phyloP scores from a whole-genome alignment of 92 coral and sea anemone species.

The Parazoanthus swiftii region DNA sequence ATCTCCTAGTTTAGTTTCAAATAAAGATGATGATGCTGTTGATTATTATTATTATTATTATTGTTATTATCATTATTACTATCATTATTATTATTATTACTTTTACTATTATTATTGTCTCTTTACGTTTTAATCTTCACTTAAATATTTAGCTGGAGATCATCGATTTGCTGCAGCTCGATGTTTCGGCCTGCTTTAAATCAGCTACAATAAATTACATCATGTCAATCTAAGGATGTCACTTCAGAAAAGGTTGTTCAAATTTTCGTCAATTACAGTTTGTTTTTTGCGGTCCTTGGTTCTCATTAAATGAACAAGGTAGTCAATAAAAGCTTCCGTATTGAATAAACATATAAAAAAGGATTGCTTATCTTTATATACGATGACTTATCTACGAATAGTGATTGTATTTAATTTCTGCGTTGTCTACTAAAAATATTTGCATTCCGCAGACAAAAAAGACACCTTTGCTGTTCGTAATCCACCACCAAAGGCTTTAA shows the following conservation, averaged over 20 bases:
- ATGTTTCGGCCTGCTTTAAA: not conserved
- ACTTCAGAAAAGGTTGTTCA: too few relatives aligned
- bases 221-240: not conserved
- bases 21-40: too few relatives aligned
- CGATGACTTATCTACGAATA: not conserved
- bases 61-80: too few relatives aligned
- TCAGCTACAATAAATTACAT: not conserved
- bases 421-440: not conserved
- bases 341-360: too few relatives aligned
- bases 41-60: too few relatives aligned
- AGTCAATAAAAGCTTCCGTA: not conserved
- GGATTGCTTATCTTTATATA: not conserved
- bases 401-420: too few relatives aligned
- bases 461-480: too few relatives aligned
- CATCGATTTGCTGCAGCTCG: too few relatives aligned
- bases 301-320: not conserved
- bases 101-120: too few relatives aligned
- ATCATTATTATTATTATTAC: too few relatives aligned
- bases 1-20: too few relatives aligned
- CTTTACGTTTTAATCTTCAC: not conserved
- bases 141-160: too few relatives aligned
- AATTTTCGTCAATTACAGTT: not conserved
- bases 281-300: not conserved
- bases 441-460: not conserved
- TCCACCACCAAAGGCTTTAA: not conserved